Conservation (phyloP, 1,140 invertebrate genomes). For the Drosophila auraria region DNA sequence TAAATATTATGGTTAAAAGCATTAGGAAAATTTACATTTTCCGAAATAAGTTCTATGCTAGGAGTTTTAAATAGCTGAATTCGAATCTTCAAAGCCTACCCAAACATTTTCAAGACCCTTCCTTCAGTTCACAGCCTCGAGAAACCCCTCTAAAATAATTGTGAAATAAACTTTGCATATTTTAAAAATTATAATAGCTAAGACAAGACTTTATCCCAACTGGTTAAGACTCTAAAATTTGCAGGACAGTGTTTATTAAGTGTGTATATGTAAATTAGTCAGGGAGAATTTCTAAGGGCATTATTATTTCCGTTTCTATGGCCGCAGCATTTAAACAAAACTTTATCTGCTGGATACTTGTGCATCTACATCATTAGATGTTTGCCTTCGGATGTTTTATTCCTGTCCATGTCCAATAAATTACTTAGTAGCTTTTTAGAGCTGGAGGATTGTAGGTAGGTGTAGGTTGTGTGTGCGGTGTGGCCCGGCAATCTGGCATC, state of each 20-base stretch:
- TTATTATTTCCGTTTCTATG: slow-evolving; percentile 1
- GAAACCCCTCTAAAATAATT: neutral
- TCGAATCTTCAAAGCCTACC: neutral
- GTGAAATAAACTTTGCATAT: neutral
- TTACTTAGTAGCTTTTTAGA: slow-evolving; percentile 73
- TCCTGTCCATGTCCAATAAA: slow-evolving; percentile 61
- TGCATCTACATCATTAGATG: slow-evolving; percentile 53
- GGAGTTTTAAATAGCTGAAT: neutral
- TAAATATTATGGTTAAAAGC: neutral
- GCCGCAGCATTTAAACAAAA: slow-evolving; percentile 16
- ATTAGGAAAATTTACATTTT: slow-evolving; percentile 1
- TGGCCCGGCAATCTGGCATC: slow-evolving; percentile 36
- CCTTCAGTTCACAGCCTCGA: neutral
- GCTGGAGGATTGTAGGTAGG: slow-evolving; percentile 57
- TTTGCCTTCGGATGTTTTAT: slow-evolving; percentile 13
- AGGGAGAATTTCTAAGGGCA: slow-evolving; percentile 3
- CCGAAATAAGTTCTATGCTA: neutral
- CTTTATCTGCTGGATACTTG: slow-evolving; percentile 26
- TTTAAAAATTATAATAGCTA: neutral
- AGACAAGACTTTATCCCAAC: neutral
- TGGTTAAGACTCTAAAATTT: neutral
- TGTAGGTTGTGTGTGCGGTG: slow-evolving; percentile 18
- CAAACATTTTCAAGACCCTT: too few species aligned
- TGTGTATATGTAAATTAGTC: slow-evolving; percentile 16
- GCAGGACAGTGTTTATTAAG: neutral